A percentile compares a stretch with the other conserved stretches of the same genome.
These are phyloP conservation scores for Ectemnius cavifrons DNA, from an alignment of 2,888 invertebrate species.

Conservation along the genomic window DNA sequence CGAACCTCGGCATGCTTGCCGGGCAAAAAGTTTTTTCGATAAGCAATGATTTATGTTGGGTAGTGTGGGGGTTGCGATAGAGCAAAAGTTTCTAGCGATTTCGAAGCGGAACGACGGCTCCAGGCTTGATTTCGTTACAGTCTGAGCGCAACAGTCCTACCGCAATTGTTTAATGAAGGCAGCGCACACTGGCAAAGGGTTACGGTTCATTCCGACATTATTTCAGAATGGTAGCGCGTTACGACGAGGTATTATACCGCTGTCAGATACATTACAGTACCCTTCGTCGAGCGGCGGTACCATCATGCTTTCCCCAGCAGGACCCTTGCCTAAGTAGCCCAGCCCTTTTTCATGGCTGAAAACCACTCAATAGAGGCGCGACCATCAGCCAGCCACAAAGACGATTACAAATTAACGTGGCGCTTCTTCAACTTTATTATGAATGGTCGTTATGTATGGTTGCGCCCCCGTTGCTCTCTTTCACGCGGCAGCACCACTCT, in stretches of 20 bases:
- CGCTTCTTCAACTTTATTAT: conserved; percentile 73
- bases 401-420: conserved; percentile 76
- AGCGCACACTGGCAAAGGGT: conserved; percentile 56
- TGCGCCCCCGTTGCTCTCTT: background rate
- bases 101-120: background rate
- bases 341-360: conserved; percentile 57
- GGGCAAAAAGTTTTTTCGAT: background rate
- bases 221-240: conserved; percentile 51
- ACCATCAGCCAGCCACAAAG: conserved; percentile 68
- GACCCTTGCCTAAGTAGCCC: conserved; percentile 24
- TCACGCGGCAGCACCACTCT: background rate
- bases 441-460: conserved; percentile 52
- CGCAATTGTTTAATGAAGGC: conserved; percentile 43
- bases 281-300: conserved; percentile 73
- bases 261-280: conserved; percentile 65
- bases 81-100: background rate
- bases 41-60: background rate
- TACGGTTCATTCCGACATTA: conserved; percentile 67
- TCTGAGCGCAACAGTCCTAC: conserved; percentile 10
- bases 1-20: background rate
- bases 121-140: conserved; percentile 47
- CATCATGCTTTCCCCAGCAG: conserved; percentile 63
- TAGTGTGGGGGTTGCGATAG: background rate
- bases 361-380: conserved; percentile 68
- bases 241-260: conserved; percentile 64